A percentile compares a stretch with the other conserved stretches of the same genome.
Evolutionary conservation across 1,140 invertebrate genomes (phyloP).

Genomic region (Cherax quadricarinatus): DNA sequence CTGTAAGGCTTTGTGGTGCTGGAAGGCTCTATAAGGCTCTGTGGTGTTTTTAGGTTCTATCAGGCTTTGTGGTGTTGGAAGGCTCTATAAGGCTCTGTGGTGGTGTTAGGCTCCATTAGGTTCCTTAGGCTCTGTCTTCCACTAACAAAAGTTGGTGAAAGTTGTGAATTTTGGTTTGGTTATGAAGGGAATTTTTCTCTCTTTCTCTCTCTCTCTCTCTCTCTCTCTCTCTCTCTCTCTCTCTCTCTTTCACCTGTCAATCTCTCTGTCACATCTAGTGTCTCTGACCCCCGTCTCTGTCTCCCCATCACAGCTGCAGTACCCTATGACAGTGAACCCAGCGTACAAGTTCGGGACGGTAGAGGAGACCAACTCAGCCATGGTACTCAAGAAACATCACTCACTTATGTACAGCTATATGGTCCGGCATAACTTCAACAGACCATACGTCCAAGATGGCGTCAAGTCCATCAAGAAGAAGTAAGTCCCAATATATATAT

Average conservation of each 20-base stretch:
- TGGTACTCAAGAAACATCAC: constrained; percentile 87
- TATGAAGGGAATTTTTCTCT: too few species aligned
- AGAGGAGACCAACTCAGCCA: constrained; percentile 96
- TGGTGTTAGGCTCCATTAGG: too few species aligned
- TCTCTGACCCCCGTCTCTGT: not conserved
- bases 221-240: too few species aligned
- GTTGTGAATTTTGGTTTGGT: too few species aligned
- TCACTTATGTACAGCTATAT: constrained; percentile 85
- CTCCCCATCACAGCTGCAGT: constrained; percentile 84
- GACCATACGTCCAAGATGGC: constrained; percentile 89
- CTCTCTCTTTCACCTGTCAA: not conserved
- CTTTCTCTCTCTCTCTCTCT: too few species aligned
- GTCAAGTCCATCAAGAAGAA: constrained; percentile 92
- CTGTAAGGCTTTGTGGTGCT: too few species aligned
- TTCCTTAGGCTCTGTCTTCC: too few species aligned
- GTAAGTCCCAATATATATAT: constrained; percentile 77
- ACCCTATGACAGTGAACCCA: constrained; percentile 91
- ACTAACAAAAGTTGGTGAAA: too few species aligned
- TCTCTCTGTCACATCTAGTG: not conserved
- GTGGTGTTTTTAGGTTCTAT: too few species aligned
- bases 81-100: too few species aligned
- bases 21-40: too few species aligned
- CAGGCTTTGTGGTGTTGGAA: too few species aligned
- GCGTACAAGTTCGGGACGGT: constrained; percentile 97
- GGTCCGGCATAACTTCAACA: constrained; percentile 86